Evolutionary conservation across 2,797 vertebrate genomes (phyloP).

Genomic region (Margarornis squamiger): DNA sequence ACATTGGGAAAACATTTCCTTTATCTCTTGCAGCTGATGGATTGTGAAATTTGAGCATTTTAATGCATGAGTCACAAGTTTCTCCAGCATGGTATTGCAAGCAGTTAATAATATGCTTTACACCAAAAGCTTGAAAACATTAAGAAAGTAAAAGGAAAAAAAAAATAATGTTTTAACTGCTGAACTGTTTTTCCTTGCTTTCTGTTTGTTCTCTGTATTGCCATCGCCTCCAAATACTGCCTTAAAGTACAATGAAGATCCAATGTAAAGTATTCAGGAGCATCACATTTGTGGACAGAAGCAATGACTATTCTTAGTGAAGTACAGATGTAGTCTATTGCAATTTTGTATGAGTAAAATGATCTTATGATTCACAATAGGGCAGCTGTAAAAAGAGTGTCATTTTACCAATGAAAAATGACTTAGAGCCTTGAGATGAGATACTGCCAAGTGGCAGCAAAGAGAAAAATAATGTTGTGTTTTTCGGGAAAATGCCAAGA

Average conservation of each 20-base stretch:
- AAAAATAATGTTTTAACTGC: neutral
- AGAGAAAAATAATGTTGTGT: slow-evolving; percentile 12
- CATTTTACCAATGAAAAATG: neutral
- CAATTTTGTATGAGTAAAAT: neutral
- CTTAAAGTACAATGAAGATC: neutral
- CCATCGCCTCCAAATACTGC: neutral
- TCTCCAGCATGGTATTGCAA: neutral
- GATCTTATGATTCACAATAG: neutral
- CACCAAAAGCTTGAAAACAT: neutral
- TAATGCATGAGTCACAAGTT: neutral
- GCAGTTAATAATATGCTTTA: neutral
- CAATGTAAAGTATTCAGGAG: neutral
- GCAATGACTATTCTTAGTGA: neutral
- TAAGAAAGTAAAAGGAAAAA: neutral
- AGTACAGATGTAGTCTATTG: neutral
- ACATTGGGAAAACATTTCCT: slow-evolving; percentile 1
- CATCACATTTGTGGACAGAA: neutral
- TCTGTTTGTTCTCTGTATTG: neutral
- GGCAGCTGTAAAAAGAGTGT: neutral
- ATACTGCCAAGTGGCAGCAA: slow-evolving; percentile 23
- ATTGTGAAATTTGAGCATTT: slow-evolving; percentile 30
- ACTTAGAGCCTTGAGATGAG: neutral
- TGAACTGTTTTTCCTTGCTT: neutral
- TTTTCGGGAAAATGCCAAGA: slow-evolving; percentile 21
- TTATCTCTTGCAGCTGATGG: slow-evolving; percentile 34